Conservation (phyloP, 1,140 invertebrate species). For the Drosophila nannoptera region DNA sequence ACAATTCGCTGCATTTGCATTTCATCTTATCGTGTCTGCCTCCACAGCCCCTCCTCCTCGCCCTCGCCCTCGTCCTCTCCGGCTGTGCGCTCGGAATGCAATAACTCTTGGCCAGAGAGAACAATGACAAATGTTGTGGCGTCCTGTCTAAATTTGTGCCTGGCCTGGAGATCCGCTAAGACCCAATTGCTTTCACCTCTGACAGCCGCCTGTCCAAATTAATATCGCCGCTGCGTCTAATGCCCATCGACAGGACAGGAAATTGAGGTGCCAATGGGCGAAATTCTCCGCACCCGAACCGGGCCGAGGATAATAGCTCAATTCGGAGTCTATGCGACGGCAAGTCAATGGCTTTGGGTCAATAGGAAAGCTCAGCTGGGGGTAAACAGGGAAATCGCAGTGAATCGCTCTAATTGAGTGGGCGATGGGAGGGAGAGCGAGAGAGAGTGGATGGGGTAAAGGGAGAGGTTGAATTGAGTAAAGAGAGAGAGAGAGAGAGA, state of each 20-base stretch:
- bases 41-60: conserved; percentile 16
- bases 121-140: conserved; percentile 68
- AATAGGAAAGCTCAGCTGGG: no score
- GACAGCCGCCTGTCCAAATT: conserved; percentile 50
- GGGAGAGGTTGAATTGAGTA: neutral
- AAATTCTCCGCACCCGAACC: neutral
- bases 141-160: conserved; percentile 47
- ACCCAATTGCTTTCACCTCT: conserved; percentile 32
- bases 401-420: no score
- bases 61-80: neutral
- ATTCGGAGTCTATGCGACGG: no score
- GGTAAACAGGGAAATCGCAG: no score
- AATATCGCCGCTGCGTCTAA: conserved; percentile 20
- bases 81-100: conserved; percentile 50
- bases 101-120: conserved; percentile 73
- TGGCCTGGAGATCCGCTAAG: conserved; percentile 56
- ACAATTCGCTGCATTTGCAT: conserved; percentile 52
- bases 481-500: neutral
- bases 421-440: no score
- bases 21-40: conserved; percentile 24
- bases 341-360: no score
- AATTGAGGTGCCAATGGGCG: conserved; percentile 20
- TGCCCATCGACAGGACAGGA: conserved; percentile 12
- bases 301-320: neutral
- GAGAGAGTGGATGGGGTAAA: no score